A percentile compares a stretch with the other conserved stretches of the same genome.
These are phyloP conservation scores for Sphyrna mokarran DNA, from an alignment of 2,113 vertebrate species.

Conservation along the genomic window DNA sequence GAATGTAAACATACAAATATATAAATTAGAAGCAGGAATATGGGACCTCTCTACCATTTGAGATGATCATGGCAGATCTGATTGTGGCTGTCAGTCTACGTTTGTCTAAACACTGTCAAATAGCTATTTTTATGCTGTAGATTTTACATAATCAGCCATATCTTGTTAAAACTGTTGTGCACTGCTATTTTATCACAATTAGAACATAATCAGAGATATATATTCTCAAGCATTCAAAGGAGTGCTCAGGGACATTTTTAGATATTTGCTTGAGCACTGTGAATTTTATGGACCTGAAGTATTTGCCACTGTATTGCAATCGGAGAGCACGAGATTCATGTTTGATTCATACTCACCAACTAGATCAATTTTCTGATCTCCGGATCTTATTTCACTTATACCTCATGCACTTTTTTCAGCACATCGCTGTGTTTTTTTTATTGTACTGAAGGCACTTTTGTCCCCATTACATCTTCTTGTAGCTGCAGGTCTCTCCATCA, in stretches of 20 bases:
- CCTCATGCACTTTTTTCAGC: background rate
- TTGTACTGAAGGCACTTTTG: background rate
- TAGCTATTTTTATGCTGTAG: background rate
- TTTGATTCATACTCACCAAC: background rate
- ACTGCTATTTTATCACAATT: background rate
- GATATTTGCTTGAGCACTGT: background rate
- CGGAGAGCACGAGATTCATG: background rate
- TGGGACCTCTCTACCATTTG: too few species aligned
- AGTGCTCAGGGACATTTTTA: background rate
- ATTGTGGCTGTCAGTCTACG: too few species aligned
- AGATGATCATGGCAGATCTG: too few species aligned
- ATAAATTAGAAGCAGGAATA: too few species aligned
- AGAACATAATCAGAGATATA: background rate
- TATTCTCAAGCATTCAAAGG: background rate
- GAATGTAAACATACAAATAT: too few species aligned
- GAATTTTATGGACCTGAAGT: background rate
- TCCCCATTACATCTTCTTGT: background rate
- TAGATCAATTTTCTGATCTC: background rate
- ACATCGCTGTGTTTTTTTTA: too few species aligned
- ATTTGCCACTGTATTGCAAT: background rate
- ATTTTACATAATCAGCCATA: background rate
- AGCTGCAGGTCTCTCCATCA: constrained; percentile 21
- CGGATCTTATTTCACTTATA: background rate
- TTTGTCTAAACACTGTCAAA: background rate
- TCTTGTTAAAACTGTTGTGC: background rate